Conservation (phyloP, 2,888 invertebrate genomes). For the Drosophila rubida region DNA sequence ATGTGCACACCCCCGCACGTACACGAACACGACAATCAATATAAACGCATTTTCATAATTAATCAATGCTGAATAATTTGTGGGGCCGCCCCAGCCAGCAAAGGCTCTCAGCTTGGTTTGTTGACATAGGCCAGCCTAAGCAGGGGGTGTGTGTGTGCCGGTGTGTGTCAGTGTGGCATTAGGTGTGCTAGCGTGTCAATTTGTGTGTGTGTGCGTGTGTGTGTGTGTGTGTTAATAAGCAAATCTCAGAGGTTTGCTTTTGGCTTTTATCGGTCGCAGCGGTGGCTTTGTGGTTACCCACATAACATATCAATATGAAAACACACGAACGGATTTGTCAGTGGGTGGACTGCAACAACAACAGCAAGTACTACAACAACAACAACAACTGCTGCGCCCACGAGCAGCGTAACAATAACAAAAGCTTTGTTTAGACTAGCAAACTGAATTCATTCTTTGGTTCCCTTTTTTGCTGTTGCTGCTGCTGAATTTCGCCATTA, state of each 20-base stretch:
- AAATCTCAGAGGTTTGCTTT: slow-evolving; percentile 72
- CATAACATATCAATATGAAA: slow-evolving; percentile 61
- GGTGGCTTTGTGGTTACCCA: slow-evolving; percentile 71
- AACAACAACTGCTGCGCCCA: too few relatives aligned
- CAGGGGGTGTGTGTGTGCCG: not conserved
- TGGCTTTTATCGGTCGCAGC: slow-evolving; percentile 74
- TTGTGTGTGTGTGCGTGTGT: slow-evolving; percentile 3
- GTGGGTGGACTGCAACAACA: slow-evolving; percentile 28
- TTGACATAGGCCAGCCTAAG: slow-evolving; percentile 31
- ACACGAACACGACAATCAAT: slow-evolving; percentile 63
- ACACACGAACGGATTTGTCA: slow-evolving; percentile 39
- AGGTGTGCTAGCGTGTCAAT: slow-evolving; percentile 10
- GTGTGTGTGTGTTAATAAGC: slow-evolving; percentile 59
- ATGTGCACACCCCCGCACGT: slow-evolving; percentile 19
- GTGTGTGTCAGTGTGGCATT: slow-evolving; percentile 4
- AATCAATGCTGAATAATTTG: slow-evolving; percentile 81
- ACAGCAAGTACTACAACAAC: slow-evolving; percentile 16
- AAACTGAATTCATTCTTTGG: slow-evolving; percentile 4
- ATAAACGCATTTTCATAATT: slow-evolving; percentile 81
- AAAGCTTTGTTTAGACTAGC: slow-evolving; percentile 27
- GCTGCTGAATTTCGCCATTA: not conserved
- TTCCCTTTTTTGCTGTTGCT: too few relatives aligned
- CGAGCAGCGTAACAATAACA: slow-evolving; percentile 17
- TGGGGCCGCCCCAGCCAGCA: slow-evolving; percentile 40
- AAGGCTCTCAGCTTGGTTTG: slow-evolving; percentile 30